Evolutionary conservation across 2,888 invertebrate species (phyloP).

Genomic region (Anoncus sp.): DNA sequence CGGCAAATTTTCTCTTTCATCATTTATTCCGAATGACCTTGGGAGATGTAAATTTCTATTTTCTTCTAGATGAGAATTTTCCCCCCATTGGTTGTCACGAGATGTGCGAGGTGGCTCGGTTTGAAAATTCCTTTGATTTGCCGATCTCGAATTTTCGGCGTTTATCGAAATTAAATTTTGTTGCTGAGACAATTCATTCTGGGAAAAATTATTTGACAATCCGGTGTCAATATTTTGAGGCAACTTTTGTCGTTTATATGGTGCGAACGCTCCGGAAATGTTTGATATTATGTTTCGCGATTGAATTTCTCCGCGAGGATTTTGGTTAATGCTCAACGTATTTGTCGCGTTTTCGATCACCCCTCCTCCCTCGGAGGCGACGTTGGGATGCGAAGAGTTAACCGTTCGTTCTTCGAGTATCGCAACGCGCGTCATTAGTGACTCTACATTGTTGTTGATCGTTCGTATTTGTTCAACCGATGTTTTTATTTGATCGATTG

Average conservation of each 20-base stretch:
- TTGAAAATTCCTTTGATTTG: background rate
- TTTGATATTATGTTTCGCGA: constrained; percentile 4
- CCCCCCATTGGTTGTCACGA: background rate
- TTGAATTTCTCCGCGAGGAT: background rate
- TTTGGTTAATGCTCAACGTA: background rate
- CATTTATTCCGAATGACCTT: background rate
- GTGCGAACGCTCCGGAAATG: background rate
- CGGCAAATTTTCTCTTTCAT: background rate
- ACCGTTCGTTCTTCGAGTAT: too few relatives aligned
- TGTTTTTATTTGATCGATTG: background rate
- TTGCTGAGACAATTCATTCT: background rate
- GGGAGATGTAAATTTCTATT: background rate
- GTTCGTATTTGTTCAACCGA: background rate
- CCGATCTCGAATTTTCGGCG: constrained; percentile 6
- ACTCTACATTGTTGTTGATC: background rate
- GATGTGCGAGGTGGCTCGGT: background rate
- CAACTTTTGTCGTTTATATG: background rate
- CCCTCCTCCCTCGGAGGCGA: constrained; percentile 13
- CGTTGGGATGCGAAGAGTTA: background rate
- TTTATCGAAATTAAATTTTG: background rate
- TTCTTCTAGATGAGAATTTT: constrained; percentile 2
- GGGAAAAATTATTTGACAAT: constrained; percentile 2
- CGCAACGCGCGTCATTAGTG: too few relatives aligned
- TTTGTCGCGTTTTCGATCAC: background rate
- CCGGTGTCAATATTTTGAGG: background rate